Evolutionary conservation across 2,113 vertebrate species (phyloP).

Genomic region (Pseudorhombus dupliciocellatus): DNA sequence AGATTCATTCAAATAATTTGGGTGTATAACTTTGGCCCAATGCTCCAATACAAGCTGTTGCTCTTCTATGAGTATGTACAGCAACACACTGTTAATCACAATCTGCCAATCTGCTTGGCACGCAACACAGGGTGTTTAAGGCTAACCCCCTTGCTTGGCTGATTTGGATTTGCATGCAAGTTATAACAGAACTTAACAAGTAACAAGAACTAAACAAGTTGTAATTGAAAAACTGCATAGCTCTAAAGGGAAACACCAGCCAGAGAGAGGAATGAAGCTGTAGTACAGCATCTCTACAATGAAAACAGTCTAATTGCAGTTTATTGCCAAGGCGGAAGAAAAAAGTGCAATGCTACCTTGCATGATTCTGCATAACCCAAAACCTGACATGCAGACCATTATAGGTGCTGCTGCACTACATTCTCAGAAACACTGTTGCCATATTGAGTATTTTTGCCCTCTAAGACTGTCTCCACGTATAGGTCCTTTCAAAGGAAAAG

Average conservation of each 20-base stretch:
- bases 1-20: background rate
- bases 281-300: background rate
- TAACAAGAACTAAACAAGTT: too few species aligned
- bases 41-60: too few species aligned
- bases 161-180: too few species aligned
- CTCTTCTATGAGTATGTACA: too few species aligned
- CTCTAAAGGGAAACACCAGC: slow-evolving; percentile 2
- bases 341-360: slow-evolving; percentile 46
- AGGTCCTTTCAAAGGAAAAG: slow-evolving; percentile 9
- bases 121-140: background rate
- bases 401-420: slow-evolving; percentile 32
- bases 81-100: slow-evolving; percentile 12
- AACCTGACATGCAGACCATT: slow-evolving; percentile 26
- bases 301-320: slow-evolving; percentile 11
- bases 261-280: background rate
- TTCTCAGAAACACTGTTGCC: slow-evolving; percentile 43
- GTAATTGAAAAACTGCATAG: slow-evolving; percentile 46
- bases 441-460: too few species aligned
- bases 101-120: background rate
- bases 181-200: slow-evolving; percentile 7
- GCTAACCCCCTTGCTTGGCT: background rate
- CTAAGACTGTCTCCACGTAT: background rate
- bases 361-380: slow-evolving; percentile 9
- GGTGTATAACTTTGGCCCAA: too few species aligned
- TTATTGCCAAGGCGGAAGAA: slow-evolving; percentile 1